These are phyloP conservation scores for Leptoteleia sp. DNA, from an alignment of 1,140 invertebrate genomes.

Conservation along the genomic window DNA sequence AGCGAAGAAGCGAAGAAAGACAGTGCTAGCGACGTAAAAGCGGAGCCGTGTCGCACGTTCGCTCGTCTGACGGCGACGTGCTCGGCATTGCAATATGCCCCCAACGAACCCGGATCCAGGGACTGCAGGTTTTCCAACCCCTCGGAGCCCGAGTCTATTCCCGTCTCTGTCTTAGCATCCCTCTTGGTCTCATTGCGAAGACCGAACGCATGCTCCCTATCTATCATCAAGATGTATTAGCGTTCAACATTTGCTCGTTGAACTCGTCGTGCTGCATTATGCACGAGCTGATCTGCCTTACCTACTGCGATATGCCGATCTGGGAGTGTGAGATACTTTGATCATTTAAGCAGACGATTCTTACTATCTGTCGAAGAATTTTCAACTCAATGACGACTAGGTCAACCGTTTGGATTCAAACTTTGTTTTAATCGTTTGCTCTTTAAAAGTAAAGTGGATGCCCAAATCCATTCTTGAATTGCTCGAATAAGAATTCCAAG, in stretches of 20 bases:
- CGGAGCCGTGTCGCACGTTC: conserved; percentile 81
- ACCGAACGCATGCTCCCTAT: conserved; percentile 80
- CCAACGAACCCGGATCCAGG: conserved; percentile 66
- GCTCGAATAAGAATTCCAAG: conserved; percentile 9
- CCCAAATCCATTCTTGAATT: conserved; percentile 15
- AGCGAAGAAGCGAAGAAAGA: conserved; percentile 46
- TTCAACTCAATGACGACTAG: conserved; percentile 37
- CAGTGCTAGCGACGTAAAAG: conserved; percentile 78
- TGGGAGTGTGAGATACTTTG: conserved; percentile 31
- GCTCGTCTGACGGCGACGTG: conserved; percentile 81
- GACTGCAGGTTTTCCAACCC: conserved; percentile 69
- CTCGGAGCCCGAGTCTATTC: conserved; percentile 27
- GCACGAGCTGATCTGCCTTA: conserved; percentile 70
- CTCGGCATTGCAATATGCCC: conserved; percentile 72
- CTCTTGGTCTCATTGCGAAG: conserved; percentile 77
- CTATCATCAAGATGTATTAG: conserved; percentile 82
- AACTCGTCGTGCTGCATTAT: conserved; percentile 80
- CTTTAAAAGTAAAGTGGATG: conserved; percentile 5
- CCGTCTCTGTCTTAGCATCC: conserved; percentile 61
- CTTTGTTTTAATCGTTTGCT: conserved; percentile 44
- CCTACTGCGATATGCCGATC: conserved; percentile 56
- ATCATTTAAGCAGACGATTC: conserved; percentile 56
- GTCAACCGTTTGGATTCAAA: conserved; percentile 45
- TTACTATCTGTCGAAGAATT: conserved; percentile 39
- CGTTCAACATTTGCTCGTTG: conserved; percentile 78